A percentile compares a stretch with the other conserved stretches of the same genome.
Conservation (phyloP, 2,113 vertebrate genomes). For the Pollachius pollachius region DNA sequence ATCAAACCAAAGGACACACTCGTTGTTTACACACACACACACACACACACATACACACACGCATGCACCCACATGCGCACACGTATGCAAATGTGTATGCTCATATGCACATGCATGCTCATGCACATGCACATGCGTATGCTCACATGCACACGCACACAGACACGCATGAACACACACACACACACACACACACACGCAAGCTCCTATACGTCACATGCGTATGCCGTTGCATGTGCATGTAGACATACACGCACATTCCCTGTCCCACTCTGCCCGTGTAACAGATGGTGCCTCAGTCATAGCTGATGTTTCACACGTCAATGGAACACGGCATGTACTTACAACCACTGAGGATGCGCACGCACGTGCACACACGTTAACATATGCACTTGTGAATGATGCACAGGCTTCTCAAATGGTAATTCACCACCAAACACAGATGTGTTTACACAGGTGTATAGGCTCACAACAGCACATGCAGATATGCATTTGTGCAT, state of each 20-base stretch:
- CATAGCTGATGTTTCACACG: slow-evolving; percentile 72
- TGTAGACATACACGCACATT: slow-evolving; percentile 2
- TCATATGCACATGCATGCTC: not conserved
- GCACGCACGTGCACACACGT: not conserved
- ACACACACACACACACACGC: slow-evolving; percentile 9
- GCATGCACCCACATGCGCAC: not conserved
- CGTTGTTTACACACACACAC: too few relatives aligned
- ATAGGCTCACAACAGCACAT: too few relatives aligned
- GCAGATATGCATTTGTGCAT: not conserved
- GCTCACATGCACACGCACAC: not conserved
- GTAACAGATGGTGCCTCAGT: slow-evolving; percentile 67
- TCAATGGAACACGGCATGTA: slow-evolving; percentile 62
- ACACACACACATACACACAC: too few relatives aligned
- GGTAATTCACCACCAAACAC: too few relatives aligned
- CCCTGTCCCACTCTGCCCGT: slow-evolving; percentile 38
- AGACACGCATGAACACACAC: not conserved
- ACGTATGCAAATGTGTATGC: slow-evolving; percentile 3
- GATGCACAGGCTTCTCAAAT: too few relatives aligned
- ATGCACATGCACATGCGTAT: not conserved
- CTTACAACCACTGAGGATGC: slow-evolving; percentile 34
- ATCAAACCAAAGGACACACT: too few relatives aligned
- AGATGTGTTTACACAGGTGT: too few relatives aligned
- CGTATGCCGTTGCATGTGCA: not conserved
- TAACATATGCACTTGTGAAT: not conserved
- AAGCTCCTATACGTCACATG: not conserved